Conservation (phyloP, 2,113 vertebrate species). For the Heliornis fulica region DNA sequence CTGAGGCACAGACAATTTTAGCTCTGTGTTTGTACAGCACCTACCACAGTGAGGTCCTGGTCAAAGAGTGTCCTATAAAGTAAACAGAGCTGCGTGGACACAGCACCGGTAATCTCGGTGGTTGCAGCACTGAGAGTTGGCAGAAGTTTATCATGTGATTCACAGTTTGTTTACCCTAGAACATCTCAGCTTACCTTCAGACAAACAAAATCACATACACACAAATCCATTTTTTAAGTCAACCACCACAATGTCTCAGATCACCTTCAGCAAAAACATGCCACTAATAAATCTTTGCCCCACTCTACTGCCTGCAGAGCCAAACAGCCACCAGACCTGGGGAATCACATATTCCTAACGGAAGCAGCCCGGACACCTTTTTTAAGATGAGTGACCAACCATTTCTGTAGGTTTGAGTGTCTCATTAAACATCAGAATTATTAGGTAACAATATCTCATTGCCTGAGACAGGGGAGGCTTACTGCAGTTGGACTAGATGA, state of each 20-base stretch:
- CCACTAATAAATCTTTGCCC: not conserved
- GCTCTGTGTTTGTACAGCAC: not conserved
- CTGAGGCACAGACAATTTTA: not conserved
- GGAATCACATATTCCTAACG: not conserved
- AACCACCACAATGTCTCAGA: not conserved
- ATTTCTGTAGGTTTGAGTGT: not conserved
- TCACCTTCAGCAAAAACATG: not conserved
- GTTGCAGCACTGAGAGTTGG: not conserved
- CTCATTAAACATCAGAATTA: not conserved
- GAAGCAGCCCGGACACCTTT: not conserved
- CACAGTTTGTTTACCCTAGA: not conserved
- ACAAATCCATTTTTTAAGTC: not conserved
- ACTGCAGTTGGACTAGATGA: too few relatives aligned
- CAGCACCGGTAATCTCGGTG: not conserved
- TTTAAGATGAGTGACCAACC: not conserved
- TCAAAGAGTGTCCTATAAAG: slow-evolving; percentile 10
- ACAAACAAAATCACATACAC: not conserved
- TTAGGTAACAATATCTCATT: not conserved
- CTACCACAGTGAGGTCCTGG: not conserved
- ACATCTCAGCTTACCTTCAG: not conserved
- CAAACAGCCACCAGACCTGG: not conserved
- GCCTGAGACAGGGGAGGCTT: not conserved
- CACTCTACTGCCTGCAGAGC: not conserved
- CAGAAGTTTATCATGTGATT: not conserved
- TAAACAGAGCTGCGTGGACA: not conserved